Base-by-base conservation (phyloP, 2,888 invertebrate genomes). In the Plutella xylostella region DNA sequence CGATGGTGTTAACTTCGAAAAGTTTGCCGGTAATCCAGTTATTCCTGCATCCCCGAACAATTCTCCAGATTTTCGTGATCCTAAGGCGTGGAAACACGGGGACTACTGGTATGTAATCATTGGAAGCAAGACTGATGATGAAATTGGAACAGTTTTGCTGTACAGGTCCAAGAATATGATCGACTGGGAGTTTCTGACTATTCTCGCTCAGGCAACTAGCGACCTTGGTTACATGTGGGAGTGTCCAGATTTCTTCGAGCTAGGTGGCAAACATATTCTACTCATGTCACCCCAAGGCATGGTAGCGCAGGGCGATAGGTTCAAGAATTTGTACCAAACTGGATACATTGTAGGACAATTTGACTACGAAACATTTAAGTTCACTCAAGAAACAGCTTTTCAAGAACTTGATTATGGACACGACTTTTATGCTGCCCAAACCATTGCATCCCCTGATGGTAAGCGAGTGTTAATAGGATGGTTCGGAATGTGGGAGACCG, bases 161-260 rank as follows among this genome's bases (percentile, higher is more conserved):
- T 85, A 83, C 45, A 68, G 75, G 51, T 85, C 85, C 1, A 41
- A 45, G 11, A 71, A 85, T 52, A 51, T 85, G 54, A 58, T 60
- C 30, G 57, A 50, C 11, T 84, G 84, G 84, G 72, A 76, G 37
- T 80, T 69, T 38, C 54, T 82, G 34, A 63, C 55, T 5, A 65
- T 75, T 7, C 46, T 84, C 3, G 80, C 61, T 30, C 76, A 79
- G 54, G 74, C 82, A 1, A 56, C 67, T 3, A 73, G 71, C 12
- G 63, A 65, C 14, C 50, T 72, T 53, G 77, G 77, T 1, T 82
- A 76, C 43, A 83, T 85, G 80, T 86, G 83, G 80, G 86, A 86
- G 52, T 86, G 86, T 49, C 86, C 86, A 0, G 85, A 85, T 50
- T 77, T 85, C 46, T 85, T 85, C 22, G 73, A 83, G 49, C 54